Evolutionary conservation across 2,888 invertebrate species (phyloP).

Genomic region (Geophilus truncorum): DNA sequence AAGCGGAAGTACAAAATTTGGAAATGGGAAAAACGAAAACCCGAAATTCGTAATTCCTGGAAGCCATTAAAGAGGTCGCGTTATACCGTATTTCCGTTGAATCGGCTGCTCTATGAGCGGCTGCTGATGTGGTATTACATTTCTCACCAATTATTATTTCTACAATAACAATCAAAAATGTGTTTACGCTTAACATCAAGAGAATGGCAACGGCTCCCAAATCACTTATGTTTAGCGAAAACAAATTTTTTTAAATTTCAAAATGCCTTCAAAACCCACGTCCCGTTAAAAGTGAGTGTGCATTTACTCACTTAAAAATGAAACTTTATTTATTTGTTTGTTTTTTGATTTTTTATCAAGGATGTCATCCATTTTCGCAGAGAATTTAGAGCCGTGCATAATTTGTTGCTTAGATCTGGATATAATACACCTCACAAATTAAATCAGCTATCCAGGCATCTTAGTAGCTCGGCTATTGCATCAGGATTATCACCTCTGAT

Average conservation of each 20-base stretch:
- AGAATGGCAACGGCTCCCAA: not conserved
- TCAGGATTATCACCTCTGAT: not conserved
- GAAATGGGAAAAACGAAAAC: too few species aligned
- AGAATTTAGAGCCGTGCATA: constrained; percentile 39
- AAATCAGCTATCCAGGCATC: not conserved
- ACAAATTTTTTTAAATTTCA: not conserved
- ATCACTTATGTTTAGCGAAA: not conserved
- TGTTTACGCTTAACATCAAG: not conserved
- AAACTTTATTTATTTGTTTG: not conserved
- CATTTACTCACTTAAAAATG: not conserved
- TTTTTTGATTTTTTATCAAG: not conserved
- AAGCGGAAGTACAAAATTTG: not conserved
- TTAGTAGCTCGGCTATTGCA: not conserved
- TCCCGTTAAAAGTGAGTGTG: not conserved
- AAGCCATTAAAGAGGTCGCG: not conserved
- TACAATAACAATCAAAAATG: not conserved
- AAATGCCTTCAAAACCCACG: not conserved
- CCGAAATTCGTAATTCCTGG: too few species aligned
- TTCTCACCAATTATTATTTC: not conserved
- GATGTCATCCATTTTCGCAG: constrained; percentile 39
- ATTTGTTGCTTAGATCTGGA: constrained; percentile 16
- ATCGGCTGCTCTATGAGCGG: not conserved
- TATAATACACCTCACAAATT: not conserved
- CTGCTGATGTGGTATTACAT: not conserved
- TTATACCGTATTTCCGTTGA: not conserved